A percentile compares a stretch with the other conserved stretches of the same genome.
phyloP scores from a whole-genome alignment of 2,888 invertebrate species.

The Euphydryas editha region DNA sequence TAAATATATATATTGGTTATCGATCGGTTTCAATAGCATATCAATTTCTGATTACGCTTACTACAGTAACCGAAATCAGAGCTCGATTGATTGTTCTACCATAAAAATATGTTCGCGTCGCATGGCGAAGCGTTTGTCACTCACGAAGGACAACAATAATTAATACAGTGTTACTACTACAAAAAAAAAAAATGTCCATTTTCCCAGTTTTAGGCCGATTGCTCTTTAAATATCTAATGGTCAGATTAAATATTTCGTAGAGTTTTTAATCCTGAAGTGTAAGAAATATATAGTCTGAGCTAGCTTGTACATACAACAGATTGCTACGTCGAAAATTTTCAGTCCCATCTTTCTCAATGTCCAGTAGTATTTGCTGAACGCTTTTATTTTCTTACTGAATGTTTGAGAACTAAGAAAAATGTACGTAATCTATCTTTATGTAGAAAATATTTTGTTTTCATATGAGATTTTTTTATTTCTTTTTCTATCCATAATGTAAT shows the following conservation, averaged over 20 bases:
- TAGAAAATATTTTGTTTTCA: neutral
- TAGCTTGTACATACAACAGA: conserved; percentile 38
- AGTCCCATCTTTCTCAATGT: conserved; percentile 41
- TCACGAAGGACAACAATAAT: too few relatives aligned
- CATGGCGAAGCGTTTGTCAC: too few relatives aligned
- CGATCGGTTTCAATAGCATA: too few relatives aligned
- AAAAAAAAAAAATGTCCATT: too few relatives aligned
- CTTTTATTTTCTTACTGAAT: conserved; percentile 16
- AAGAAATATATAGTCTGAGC: conserved; percentile 41
- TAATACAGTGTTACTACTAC: too few relatives aligned
- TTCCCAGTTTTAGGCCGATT: too few relatives aligned
- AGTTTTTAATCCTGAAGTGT: conserved; percentile 9
- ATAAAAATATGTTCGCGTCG: too few relatives aligned
- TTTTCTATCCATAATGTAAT: neutral
- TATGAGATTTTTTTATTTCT: neutral
- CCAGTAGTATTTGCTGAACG: conserved; percentile 33
- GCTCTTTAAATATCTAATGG: neutral
- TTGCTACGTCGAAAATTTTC: conserved; percentile 38
- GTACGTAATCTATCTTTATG: neutral
- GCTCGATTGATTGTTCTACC: too few relatives aligned
- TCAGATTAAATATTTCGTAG: neutral
- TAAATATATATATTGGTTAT: too few relatives aligned
- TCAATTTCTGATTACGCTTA: too few relatives aligned
- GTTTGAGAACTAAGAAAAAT: conserved; percentile 9
- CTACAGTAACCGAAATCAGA: too few relatives aligned